Evolutionary conservation across 2,113 vertebrate genomes (phyloP), one percentile per base, ranked within the genome.

Genomic region (Romanogobio albipinnatus): DNA sequence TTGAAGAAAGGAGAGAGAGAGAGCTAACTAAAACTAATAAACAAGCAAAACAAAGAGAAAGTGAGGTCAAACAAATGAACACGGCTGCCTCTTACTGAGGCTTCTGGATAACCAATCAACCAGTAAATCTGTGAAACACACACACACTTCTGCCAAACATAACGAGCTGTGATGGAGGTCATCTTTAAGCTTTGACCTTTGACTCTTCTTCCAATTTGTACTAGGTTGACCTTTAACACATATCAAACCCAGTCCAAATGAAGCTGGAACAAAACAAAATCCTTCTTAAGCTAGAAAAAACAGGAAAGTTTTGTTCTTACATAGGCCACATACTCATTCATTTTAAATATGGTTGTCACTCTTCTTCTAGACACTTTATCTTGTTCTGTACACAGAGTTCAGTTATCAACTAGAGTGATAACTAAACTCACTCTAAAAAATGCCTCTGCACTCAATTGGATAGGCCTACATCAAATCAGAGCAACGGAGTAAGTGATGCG

Each of bases 81-180:
- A 13, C 13, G 0, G 29, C 47, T 78, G 6, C 22, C 56, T 61
- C 33, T 43, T 14, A 43, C 33, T 62, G 14, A 51, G 26, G 49
- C 47, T 61, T 61, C 56, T 62, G 56, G 56, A 79, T 59, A 79
- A 45, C 22, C 36, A 47, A 47, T 80, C 58, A 45, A 64, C 22
- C 77, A 62, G 36, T 62, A 79, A 62, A 62, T 26, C 19, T 59
- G 33, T 43, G 33, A 17, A 62, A 79, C 76, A 79, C 64, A 70
- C 64, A 80, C 9, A 80, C 14, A 47, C 15, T 3, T 13, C 49
- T 17, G 47, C 15, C 74, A 76, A 29, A 70, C 45, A 71, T 71
- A 82, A 58, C 64, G 47, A 71, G 66, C n/a, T 68, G 61, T n/a
- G 1, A 68, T 53, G 59, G 78, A 81, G 77, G 80, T 82, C 80